Base-by-base conservation (phyloP, 2,113 vertebrate genomes). In the Centrocercus urophasianus region DNA sequence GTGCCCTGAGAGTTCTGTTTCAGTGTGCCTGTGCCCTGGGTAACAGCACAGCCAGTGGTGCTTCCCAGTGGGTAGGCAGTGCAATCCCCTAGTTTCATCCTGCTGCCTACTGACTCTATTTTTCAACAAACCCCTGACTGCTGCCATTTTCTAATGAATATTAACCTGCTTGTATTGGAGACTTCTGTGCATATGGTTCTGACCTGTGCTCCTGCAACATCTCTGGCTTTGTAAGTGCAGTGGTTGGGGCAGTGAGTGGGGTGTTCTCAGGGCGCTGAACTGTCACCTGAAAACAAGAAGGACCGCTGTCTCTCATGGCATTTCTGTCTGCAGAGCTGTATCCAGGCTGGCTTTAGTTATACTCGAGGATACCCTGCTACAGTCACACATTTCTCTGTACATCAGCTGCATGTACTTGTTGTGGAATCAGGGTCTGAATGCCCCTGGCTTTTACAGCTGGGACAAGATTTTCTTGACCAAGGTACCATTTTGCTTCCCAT, bases 61-160 rank as follows among this genome's bases (percentile, higher is more conserved):
- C n/a, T 6, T 0, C 13, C 2, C 25, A 1, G 12, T 27, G 4
- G 0, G 2, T 15, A 1, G 50, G 30, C 21, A 13, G 7, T 45
- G 18, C 16, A 5, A 6, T 9, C 40, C 16, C 24, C 28, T 11
- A 10, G 4, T 45, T 64, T 56, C 25, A 4, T 38, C 18, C 36
- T 60, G 50, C 64, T 65, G 40, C 52, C 25, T 11, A 11, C 24
- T 10, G 47, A 42, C 20, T 21, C 24, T 5, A 9, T 12, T 21
- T 47, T 34, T 67, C 7, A 48, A 21, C 59, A 36, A 22, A 12
- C 34, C 8, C 30, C 50, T 47, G 27, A 13, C 30, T 70, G 47
- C 38, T 60, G 38, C 59, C 52, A 6, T 25, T 24, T 54, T 63
- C 20, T 45, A 67, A n/a, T 57, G 6, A 2, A 0, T 25, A 3